phyloP scores from a whole-genome alignment of 2,113 vertebrate species.

The Plestiodon gilberti region DNA sequence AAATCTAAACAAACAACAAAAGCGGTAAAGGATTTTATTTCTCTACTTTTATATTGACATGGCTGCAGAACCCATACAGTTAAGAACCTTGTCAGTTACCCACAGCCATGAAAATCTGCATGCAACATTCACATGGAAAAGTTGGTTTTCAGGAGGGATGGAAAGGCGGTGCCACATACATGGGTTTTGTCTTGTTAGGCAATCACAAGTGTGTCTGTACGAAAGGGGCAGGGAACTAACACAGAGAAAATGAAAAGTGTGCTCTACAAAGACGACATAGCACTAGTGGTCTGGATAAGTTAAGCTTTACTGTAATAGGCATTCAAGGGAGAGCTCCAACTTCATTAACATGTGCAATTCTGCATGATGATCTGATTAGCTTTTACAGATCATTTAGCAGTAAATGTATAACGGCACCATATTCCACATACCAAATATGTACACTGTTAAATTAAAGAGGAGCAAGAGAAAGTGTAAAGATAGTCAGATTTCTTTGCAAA shows the following conservation, averaged over 20 bases:
- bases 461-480: slow-evolving; percentile 10
- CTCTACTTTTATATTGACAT: too few relatives aligned
- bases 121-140: neutral
- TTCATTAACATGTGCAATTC: slow-evolving; percentile 28
- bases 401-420: slow-evolving; percentile 8
- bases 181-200: neutral
- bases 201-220: neutral
- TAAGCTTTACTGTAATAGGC: neutral
- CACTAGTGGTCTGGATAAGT: neutral
- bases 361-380: slow-evolving; percentile 29
- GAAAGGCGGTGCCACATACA: neutral
- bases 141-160: neutral
- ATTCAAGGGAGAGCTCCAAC: neutral
- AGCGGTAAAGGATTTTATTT: too few relatives aligned
- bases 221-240: too few relatives aligned
- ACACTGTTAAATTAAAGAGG: slow-evolving; percentile 16
- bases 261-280: neutral
- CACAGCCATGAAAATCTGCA: too few relatives aligned
- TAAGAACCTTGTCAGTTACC: too few relatives aligned
- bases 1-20: too few relatives aligned
- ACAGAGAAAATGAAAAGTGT: neutral
- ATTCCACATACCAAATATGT: slow-evolving; percentile 30
- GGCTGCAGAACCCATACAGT: too few relatives aligned
- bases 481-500: neutral
- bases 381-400: slow-evolving; percentile 29